Evolutionary conservation across 1,140 invertebrate genomes (phyloP).

Genomic region (Pteromalus puparum): DNA sequence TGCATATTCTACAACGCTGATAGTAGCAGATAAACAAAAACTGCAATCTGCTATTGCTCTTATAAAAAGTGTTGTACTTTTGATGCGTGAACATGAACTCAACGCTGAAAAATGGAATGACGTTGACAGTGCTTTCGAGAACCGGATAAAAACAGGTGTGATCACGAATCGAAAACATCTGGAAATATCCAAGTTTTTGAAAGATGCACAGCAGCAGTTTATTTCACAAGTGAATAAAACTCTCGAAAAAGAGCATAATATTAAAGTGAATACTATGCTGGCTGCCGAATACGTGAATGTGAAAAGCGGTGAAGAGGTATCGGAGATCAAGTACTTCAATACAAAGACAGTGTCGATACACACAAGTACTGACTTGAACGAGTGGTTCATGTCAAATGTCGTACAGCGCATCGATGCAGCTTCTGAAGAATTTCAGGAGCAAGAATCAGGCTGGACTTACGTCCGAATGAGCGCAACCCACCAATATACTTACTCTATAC

Average conservation of each 20-base stretch:
- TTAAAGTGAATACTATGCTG: background rate
- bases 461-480: no score
- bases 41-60: no score
- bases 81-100: no score
- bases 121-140: no score
- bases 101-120: no score
- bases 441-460: no score
- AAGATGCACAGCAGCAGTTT: background rate
- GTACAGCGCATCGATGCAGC: background rate
- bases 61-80: no score
- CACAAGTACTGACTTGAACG: background rate
- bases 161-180: background rate
- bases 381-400: background rate
- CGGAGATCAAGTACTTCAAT: background rate
- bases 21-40: no score
- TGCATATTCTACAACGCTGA: no score
- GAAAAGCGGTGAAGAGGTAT: background rate
- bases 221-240: background rate
- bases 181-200: background rate
- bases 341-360: background rate
- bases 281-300: background rate
- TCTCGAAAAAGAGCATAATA: background rate
- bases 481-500: no score
- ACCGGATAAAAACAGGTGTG: no score
- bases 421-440: background rate